Evolutionary conservation across 2,888 invertebrate genomes (phyloP).

Genomic region (Nomada fucata): DNA sequence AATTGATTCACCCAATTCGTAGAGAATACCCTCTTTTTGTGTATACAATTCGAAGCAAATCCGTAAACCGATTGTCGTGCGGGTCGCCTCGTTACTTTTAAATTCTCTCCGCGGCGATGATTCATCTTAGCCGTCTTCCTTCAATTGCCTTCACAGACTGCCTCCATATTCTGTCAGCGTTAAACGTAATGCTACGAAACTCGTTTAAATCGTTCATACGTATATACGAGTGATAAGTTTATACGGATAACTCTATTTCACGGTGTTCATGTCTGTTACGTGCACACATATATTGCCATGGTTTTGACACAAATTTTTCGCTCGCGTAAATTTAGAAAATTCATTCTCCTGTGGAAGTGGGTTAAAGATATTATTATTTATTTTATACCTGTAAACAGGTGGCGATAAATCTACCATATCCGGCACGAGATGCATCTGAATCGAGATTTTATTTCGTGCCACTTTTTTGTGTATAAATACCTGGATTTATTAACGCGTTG

Average conservation of each 20-base stretch:
- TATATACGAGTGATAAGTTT: slow-evolving; percentile 42
- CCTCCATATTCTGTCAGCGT: slow-evolving; percentile 51
- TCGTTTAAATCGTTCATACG: slow-evolving; percentile 46
- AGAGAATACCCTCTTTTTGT: not conserved
- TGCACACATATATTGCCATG: not conserved
- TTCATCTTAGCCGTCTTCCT: slow-evolving; percentile 71
- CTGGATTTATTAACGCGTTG: slow-evolving; percentile 5
- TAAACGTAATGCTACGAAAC: slow-evolving; percentile 46
- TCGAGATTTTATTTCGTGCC: slow-evolving; percentile 16
- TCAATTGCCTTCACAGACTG: slow-evolving; percentile 72
- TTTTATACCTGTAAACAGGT: not conserved
- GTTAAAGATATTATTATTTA: slow-evolving; percentile 19
- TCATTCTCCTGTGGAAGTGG: slow-evolving; percentile 10
- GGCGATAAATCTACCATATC: slow-evolving; percentile 9
- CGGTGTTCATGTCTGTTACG: slow-evolving; percentile 24
- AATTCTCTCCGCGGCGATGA: slow-evolving; percentile 72
- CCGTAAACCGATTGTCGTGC: slow-evolving; percentile 41
- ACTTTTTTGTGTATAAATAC: slow-evolving; percentile 6
- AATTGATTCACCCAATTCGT: not conserved
- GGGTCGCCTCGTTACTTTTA: slow-evolving; percentile 54
- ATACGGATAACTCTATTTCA: slow-evolving; percentile 34
- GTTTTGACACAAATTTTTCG: slow-evolving; percentile 3
- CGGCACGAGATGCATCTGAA: slow-evolving; percentile 5
- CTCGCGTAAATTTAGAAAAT: slow-evolving; percentile 2
- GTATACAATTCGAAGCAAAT: slow-evolving; percentile 27